Conservation (phyloP, 1,140 invertebrate genomes). For the Palaemon carinicauda region DNA sequence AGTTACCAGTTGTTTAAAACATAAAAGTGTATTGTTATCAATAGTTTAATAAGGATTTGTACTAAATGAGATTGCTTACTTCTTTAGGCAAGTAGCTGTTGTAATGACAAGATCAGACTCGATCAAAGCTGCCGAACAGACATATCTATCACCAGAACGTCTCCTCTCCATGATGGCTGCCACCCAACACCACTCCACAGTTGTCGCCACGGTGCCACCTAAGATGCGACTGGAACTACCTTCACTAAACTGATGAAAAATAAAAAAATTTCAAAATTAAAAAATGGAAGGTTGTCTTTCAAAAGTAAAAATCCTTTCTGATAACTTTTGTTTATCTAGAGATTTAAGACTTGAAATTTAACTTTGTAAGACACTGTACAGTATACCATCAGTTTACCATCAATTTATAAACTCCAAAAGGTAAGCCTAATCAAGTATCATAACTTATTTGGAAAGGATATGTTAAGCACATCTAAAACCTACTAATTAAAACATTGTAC, state of each 20-base stretch:
- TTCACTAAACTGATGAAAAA: not conserved
- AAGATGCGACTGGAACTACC: not conserved
- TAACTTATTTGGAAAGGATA: too few species aligned
- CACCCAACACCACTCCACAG: slow-evolving; percentile 57
- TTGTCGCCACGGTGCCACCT: slow-evolving; percentile 36
- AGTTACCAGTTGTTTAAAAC: too few species aligned
- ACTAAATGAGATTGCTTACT: not conserved
- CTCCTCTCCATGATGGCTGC: slow-evolving; percentile 51
- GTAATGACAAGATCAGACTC: slow-evolving; percentile 53
- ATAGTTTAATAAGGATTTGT: not conserved
- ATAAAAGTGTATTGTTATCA: too few species aligned
- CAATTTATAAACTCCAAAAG: too few species aligned
- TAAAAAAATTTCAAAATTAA: not conserved
- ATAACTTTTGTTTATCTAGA: too few species aligned
- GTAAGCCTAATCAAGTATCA: too few species aligned
- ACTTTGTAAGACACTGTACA: too few species aligned
- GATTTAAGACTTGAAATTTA: too few species aligned
- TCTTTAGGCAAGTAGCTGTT: slow-evolving; percentile 45
- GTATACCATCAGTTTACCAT: too few species aligned
- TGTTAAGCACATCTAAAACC: too few species aligned
- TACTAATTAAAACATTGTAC: too few species aligned
- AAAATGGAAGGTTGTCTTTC: not conserved
- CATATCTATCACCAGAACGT: slow-evolving; percentile 12
- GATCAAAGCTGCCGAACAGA: slow-evolving; percentile 51
- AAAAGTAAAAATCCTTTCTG: too few species aligned